These are phyloP conservation scores for Glaucidium brasilianum DNA, from an alignment of 2,113 vertebrate species.

Conservation along the genomic window DNA sequence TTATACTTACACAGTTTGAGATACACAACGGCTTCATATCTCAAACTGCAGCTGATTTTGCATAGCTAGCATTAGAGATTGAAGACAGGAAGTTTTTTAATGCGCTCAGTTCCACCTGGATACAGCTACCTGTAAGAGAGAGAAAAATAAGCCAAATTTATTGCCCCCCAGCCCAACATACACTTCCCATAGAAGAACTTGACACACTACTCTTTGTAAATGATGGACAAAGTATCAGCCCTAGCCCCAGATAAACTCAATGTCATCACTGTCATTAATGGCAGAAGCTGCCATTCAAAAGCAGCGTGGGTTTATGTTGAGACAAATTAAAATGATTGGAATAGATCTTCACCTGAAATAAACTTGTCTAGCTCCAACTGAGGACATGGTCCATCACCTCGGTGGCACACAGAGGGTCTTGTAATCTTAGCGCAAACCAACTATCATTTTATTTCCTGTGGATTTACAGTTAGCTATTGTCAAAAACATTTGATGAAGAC, in stretches of 20 bases:
- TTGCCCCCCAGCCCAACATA: neutral
- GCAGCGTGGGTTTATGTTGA: neutral
- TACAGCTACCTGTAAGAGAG: neutral
- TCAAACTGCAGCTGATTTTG: neutral
- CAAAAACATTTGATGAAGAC: neutral
- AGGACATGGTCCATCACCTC: neutral
- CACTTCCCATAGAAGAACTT: neutral
- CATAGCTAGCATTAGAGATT: neutral
- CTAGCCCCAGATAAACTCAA: neutral
- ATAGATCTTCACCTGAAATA: neutral
- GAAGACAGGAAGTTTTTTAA: neutral
- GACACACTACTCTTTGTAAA: neutral
- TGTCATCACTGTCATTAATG: neutral
- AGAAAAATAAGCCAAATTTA: neutral
- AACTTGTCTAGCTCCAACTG: neutral
- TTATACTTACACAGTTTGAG: neutral
- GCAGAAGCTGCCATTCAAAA: neutral
- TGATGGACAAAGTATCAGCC: neutral
- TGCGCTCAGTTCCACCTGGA: neutral
- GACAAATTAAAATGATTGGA: neutral
- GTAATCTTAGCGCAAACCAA: neutral
- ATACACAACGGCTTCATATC: accelerated
- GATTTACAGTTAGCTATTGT: neutral
- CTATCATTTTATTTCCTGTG: neutral
- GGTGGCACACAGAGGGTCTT: neutral